A percentile compares a stretch with the other conserved stretches of the same genome.
Conservation (phyloP, 1,140 invertebrate species). For the Sesamia nonagrioides region DNA sequence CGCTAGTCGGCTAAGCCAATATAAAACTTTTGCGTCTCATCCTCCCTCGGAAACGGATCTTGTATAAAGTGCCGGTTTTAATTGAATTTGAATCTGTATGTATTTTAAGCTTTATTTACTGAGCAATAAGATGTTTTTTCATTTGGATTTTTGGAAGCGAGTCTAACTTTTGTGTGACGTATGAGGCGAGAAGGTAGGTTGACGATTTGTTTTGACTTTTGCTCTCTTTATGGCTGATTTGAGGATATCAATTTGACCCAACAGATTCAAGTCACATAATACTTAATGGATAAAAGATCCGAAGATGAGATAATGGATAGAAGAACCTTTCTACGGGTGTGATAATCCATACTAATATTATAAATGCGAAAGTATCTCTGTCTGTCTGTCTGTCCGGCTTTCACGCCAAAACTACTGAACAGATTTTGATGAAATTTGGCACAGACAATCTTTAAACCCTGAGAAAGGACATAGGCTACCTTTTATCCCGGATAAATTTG, state of each 20-base stretch:
- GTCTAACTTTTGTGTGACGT: conserved; percentile 13
- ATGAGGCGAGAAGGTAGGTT: conserved; percentile 19
- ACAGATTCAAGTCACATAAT: no score
- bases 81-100: conserved; percentile 53
- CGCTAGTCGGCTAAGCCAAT: conserved; percentile 54
- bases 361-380: no score
- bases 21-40: conserved; percentile 57
- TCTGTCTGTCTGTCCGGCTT: no score
- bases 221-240: not conserved
- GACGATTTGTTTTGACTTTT: conserved; percentile 19
- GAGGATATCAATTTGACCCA: not conserved
- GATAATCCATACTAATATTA: no score
- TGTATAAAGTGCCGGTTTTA: conserved; percentile 50
- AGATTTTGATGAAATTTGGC: no score
- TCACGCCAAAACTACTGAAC: no score
- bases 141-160: not conserved
- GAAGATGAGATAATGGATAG: no score
- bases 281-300: no score
- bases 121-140: conserved; percentile 11
- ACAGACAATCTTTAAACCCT: no score
- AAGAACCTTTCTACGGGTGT: no score
- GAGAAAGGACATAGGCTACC: no score
- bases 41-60: conserved; percentile 45
- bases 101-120: conserved; percentile 30
- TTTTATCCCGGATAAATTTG: no score